phyloP scores from a whole-genome alignment of 2,113 vertebrate species.

The Gobius niger region DNA sequence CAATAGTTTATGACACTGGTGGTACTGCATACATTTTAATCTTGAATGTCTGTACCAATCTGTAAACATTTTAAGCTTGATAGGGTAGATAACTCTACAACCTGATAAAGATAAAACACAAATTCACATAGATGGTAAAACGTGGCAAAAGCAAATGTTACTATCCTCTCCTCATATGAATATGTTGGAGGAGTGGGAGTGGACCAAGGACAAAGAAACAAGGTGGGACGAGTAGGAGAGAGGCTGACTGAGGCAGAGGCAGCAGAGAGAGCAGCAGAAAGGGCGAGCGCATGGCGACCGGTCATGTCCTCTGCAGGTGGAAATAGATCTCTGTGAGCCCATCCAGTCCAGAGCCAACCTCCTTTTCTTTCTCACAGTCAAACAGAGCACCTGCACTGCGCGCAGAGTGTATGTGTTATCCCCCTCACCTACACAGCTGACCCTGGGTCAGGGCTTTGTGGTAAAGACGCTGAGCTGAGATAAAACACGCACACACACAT shows the following conservation, averaged over 20 bases:
- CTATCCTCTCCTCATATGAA: slow-evolving; percentile 68
- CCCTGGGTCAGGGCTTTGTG: slow-evolving; percentile 68
- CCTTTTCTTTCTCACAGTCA: slow-evolving; percentile 30
- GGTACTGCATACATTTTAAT: not conserved
- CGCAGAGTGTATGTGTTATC: slow-evolving; percentile 41
- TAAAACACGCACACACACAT: slow-evolving; percentile 41
- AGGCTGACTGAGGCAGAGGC: slow-evolving; percentile 19
- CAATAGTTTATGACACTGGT: too few relatives aligned
- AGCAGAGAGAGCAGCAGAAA: slow-evolving; percentile 43
- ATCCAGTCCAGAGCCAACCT: slow-evolving; percentile 47
- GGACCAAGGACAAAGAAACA: slow-evolving; percentile 43
- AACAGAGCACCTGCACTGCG: slow-evolving; percentile 47
- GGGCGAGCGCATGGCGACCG: slow-evolving; percentile 51
- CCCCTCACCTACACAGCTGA: slow-evolving; percentile 51
- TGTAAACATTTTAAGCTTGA: slow-evolving; percentile 33
- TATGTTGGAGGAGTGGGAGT: slow-evolving; percentile 45
- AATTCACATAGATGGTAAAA: slow-evolving; percentile 44
- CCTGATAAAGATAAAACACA: slow-evolving; percentile 33
- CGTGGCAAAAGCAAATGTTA: slow-evolving; percentile 55
- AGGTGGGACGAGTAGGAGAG: slow-evolving; percentile 15
- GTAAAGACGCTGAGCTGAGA: slow-evolving; percentile 68
- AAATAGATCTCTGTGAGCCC: slow-evolving; percentile 66
- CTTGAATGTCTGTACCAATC: not conserved
- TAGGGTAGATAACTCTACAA: slow-evolving; percentile 29
- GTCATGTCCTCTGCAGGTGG: slow-evolving; percentile 64